Evolutionary conservation across 2,797 vertebrate species (phyloP), one percentile per base, ranked within the genome.

Genomic region (Agapornis canus): DNA sequence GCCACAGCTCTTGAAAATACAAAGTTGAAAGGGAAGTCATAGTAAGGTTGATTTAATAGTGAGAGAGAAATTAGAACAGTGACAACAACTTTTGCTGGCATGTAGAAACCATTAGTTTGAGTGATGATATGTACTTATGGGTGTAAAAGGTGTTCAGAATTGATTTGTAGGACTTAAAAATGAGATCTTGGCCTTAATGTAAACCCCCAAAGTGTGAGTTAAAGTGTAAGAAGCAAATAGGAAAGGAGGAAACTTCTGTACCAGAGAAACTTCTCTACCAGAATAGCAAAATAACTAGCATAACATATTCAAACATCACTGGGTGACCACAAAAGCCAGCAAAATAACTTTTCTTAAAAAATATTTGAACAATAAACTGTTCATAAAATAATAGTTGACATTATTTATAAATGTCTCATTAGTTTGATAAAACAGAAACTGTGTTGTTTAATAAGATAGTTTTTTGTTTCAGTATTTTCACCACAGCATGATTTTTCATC

Each of bases 121-220:
- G 57, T 83, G 48, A 77, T 66, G 63, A 81, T 64, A 31, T n/a
- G 48, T 81, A 75, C 54, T 85, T 65, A 39, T 13, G 9, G 17
- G 52, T 29, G 48, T 79, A 64, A 65, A 89, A 88, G 25, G 61
- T 60, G 32, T 40, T 90, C 48, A 64, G 20, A 77, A 81, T 60
- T 90, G 61, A 95, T 88, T 83, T 81, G 31, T 60, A 75, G n/a
- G 37, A 81, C 52, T 66, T 81, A 60, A 83, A 86, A 90, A 81
- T 68, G 18, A 78, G 52, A 86, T 40, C 49, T 56, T 68, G 19
- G 65, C 57, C 57, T 86, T 71, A 73, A 17, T 5, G 1, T 60
- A 90, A 86, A 57, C 6, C 32, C 32, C 48, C n/a, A 45, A 71
- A 76, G 29, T 35, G 14, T 47, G 39, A 91, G 0, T 89, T 52